Base-by-base conservation (phyloP, 2,888 invertebrate genomes). In the Drosophila incognita region DNA sequence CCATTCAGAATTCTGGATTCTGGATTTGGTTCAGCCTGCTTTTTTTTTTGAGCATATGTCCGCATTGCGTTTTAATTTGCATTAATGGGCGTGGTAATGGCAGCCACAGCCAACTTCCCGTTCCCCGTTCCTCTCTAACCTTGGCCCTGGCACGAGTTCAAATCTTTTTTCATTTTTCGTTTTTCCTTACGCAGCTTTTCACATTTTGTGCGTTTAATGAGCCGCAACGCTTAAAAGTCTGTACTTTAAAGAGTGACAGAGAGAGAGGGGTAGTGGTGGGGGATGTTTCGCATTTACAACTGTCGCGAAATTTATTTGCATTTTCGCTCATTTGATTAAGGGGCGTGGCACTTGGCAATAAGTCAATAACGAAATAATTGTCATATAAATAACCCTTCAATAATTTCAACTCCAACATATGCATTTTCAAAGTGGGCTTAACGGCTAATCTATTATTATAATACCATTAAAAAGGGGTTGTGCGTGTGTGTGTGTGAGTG, bases 51-150 rank as follows among this genome's bases (percentile, higher is more conserved):
- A 81, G 91, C 91, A 92, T 91, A 90, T 91, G 92, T 89, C 82
- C 70, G 81, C 74, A 86, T 90, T 84, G 87, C 81, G 77, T 88
- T 89, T 91, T 91, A 90, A 91, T 92, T 91, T 92, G 88, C 91
- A 91, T 91, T 90, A 90, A 91, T 89, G 89, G 87, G 89, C 83
- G 74, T 91, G 91, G 88, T 83, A 90, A 81, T 82, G 74, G 64
- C 78, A 59, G 72, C 69, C 78, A 69, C 71, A 62, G 62, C 62
- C 40, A 69, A 49, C 27, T 10, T 38, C 27, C 6, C 58, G 24
- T 8, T 46, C 46, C 46, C 0, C 46, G 1, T 27, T 15, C 48
- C 8, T 6, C 2, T 2, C 18, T n/a, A 54, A 31, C 65, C 79
- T 79, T 62, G 67, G 57, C 57, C 54, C 36, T 62, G 63, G 48